Evolutionary conservation across 1,140 invertebrate genomes (phyloP), one percentile per base, ranked within the genome.

Genomic region (Periplaneta americana): DNA sequence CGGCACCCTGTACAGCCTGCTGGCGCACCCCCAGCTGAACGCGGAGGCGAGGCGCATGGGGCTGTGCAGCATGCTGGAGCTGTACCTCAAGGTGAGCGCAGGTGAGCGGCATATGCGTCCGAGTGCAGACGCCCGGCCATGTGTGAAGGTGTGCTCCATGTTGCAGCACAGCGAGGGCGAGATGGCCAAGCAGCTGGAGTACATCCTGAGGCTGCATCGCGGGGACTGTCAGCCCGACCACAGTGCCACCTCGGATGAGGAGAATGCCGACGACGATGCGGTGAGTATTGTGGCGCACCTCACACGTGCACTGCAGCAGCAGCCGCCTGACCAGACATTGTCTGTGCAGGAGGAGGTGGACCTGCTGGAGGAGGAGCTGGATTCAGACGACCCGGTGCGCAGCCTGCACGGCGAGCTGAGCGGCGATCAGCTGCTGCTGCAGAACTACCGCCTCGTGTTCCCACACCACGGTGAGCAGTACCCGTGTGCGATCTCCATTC

Each of bases 1-100:
- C 86, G 91, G 91, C 39, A 88, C 90, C 17, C 85, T 93, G 39
- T 92, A 91, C 85, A 92, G 91, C 86, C 91, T 93, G 81, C 84
- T 92, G 33, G 87, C 87, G 2, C 90, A 92, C 83, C 88, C 88
- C 13, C 84, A 87, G 18, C 90, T 92, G 17, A 87, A 91, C 80
- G 88, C 91, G 77, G 90, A 91, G 82, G 91, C 91, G 6, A 89
- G 88, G 77, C 87, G 88, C 75, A 89, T 90, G 81, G 88, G 86
- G 22, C 84, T 88, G 34, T 85, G 85, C 34, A 83, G 85, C 13
- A 80, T 90, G 79, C 84, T 92, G 28, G 86, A 89, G 75, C 88
- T 89, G 84, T 89, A 90, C 81, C 86, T 89, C 15, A 88, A 89
- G 83, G 83, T 86, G 37, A 84, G 48, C 28, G 48, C n/a, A n/a